Percentiles rank a stretch among this genome's conserved stretches.
phyloP scores from a whole-genome alignment of 2,888 invertebrate species.

The Muschampia plurimacula region DNA sequence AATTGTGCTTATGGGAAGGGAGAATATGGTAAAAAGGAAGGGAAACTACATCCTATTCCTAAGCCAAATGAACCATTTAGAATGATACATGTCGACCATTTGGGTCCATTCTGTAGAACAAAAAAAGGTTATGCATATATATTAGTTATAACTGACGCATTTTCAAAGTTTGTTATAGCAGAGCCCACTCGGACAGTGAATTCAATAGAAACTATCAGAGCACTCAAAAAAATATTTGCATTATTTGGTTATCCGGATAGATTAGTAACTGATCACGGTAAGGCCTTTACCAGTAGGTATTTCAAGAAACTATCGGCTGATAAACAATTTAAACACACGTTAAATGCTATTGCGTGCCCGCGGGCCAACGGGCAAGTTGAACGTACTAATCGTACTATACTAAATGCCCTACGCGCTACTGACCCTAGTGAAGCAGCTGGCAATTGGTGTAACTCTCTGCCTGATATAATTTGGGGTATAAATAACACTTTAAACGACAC shows the following conservation, averaged over 20 bases:
- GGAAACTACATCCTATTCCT: conserved; percentile 44
- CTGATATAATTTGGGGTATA: conserved; percentile 48
- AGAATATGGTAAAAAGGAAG: conserved; percentile 40
- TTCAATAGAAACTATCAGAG: conserved; percentile 40
- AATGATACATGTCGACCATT: conserved; percentile 44
- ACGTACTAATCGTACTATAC: conserved; percentile 46
- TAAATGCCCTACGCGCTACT: conserved; percentile 44
- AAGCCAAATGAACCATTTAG: conserved; percentile 44
- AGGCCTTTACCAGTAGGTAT: conserved; percentile 46
- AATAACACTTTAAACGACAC: conserved; percentile 44
- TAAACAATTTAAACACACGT: conserved; percentile 44
- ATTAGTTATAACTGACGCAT: conserved; percentile 40
- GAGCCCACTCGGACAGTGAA: conserved; percentile 47
- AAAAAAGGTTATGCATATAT: conserved; percentile 44
- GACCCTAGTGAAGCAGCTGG: conserved; percentile 45
- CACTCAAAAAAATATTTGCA: conserved; percentile 35
- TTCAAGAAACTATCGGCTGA: conserved; percentile 46
- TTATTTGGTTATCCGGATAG: conserved; percentile 40
- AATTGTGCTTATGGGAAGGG: conserved; percentile 54
- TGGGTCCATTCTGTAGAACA: conserved; percentile 44
- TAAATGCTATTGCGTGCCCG: conserved; percentile 46
- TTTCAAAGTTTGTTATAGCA: conserved; percentile 28
- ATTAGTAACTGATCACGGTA: conserved; percentile 40
- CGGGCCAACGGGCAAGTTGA: conserved; percentile 49
- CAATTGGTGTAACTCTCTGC: conserved; percentile 47